phyloP scores from a whole-genome alignment of 2,888 invertebrate species.

The Pollenia amentaria region DNA sequence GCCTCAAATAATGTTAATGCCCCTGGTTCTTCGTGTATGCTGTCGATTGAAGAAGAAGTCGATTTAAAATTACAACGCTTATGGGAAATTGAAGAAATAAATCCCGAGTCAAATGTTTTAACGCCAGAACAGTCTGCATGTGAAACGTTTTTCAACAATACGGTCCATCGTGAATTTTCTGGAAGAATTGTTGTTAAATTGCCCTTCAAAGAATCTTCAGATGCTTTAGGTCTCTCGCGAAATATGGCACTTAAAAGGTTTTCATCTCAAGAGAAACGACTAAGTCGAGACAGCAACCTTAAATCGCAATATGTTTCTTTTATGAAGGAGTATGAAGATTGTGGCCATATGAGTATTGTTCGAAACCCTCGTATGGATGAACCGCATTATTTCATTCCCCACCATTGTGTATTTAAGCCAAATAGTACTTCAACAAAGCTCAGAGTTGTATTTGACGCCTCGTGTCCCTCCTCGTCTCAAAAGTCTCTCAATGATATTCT shows the following conservation, averaged over 20 bases:
- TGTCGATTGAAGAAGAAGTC: conserved; percentile 33
- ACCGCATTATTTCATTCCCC: too few species aligned
- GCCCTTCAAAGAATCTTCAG: conserved; percentile 45
- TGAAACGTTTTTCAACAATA: conserved; percentile 46
- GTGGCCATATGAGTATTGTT: too few species aligned
- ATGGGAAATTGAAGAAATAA: conserved; percentile 40
- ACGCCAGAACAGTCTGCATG: conserved; percentile 46
- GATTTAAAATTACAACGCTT: conserved; percentile 33
- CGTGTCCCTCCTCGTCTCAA: too few species aligned
- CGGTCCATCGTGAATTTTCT: conserved; percentile 26
- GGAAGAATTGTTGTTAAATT: conserved; percentile 65
- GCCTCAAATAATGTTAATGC: background rate
- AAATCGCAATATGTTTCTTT: conserved; percentile 35
- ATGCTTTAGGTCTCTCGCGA: conserved; percentile 24
- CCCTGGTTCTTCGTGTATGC: too few species aligned
- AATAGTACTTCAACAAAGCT: too few species aligned
- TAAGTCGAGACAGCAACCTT: conserved; percentile 1
- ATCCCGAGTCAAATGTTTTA: background rate
- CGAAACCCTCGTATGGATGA: too few species aligned
- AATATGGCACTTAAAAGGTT: too few species aligned
- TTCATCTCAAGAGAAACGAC: conserved; percentile 38
- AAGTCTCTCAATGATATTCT: too few species aligned
- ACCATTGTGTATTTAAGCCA: too few species aligned
- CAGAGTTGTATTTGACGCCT: too few species aligned
- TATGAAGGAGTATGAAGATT: conserved; percentile 41